Percentiles rank a stretch among this genome's conserved stretches.
Evolutionary conservation across 2,113 vertebrate genomes (phyloP).

Genomic region (Triplophysa siluroides): DNA sequence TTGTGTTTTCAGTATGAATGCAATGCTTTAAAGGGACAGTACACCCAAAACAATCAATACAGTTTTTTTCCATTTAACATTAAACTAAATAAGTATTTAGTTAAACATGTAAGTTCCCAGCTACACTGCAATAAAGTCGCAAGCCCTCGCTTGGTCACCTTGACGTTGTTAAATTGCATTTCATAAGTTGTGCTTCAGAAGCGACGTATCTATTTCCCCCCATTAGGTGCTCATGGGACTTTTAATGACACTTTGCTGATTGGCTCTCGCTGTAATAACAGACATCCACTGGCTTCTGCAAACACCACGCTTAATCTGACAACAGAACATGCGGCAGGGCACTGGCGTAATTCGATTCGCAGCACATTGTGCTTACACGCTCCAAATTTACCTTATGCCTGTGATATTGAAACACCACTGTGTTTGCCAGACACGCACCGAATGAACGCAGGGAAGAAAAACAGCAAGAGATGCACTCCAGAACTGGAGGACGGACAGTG

Average conservation of each 20-base stretch:
- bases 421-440: slow-evolving; percentile 5
- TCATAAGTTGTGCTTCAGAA: slow-evolving; percentile 30
- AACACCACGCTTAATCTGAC: slow-evolving; percentile 39
- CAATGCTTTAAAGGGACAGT: background rate
- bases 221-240: slow-evolving; percentile 30
- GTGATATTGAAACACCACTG: slow-evolving; percentile 16
- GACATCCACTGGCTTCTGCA: slow-evolving; percentile 36
- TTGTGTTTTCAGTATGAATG: background rate
- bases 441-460: slow-evolving; percentile 10
- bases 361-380: slow-evolving; percentile 31
- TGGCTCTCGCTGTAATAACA: slow-evolving; percentile 29
- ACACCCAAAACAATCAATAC: no score
- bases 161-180: slow-evolving; percentile 33
- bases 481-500: slow-evolving; percentile 22
- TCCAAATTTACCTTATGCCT: slow-evolving; percentile 23
- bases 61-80: no score
- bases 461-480: slow-evolving; percentile 1
- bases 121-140: slow-evolving; percentile 26
- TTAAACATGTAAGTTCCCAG: background rate
- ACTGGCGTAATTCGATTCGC: slow-evolving; percentile 44
- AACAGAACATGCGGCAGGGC: slow-evolving; percentile 10
- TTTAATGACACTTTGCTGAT: slow-evolving; percentile 30
- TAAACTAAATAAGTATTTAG: no score
- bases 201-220: slow-evolving; percentile 10
- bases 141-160: slow-evolving; percentile 24